Conservation (phyloP, 1,140 invertebrate species). For the Drosophila chauvacae region DNA sequence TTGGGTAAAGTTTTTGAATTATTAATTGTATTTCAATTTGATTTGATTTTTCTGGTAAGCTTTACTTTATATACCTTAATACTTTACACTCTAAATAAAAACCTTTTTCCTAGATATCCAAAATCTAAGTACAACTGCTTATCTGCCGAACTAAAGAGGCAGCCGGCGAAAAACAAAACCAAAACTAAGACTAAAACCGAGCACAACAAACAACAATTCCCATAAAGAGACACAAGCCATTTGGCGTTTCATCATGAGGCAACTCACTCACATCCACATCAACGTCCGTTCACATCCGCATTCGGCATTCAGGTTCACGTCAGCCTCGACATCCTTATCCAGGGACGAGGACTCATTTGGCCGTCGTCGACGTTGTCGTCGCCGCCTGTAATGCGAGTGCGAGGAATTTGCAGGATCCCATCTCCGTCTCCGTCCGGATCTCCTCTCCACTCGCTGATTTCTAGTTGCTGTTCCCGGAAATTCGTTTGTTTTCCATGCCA, state of each 20-base stretch:
- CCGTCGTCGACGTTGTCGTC: constrained; percentile 35
- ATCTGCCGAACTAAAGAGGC: constrained; percentile 68
- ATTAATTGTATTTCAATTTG: too few relatives aligned
- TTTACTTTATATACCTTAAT: not conserved
- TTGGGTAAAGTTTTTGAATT: too few relatives aligned
- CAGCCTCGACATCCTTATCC: constrained; percentile 25
- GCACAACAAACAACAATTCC: constrained; percentile 81
- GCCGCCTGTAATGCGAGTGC: constrained; percentile 70
- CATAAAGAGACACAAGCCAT: constrained; percentile 80
- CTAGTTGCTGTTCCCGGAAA: constrained; percentile 34
- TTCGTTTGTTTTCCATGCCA: constrained; percentile 62
- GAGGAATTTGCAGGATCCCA: constrained; percentile 40
- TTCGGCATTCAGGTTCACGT: not conserved
- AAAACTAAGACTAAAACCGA: constrained; percentile 60
- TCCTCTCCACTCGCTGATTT: constrained; percentile 41
- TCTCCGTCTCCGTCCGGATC: constrained; percentile 5
- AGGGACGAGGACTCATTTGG: constrained; percentile 60
- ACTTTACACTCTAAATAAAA: not conserved
- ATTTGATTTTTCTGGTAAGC: not conserved
- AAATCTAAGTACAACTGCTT: constrained; percentile 53
- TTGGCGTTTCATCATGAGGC: constrained; percentile 76
- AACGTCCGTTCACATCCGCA: constrained; percentile 15
- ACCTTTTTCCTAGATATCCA: constrained; percentile 4
- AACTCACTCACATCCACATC: constrained; percentile 42
- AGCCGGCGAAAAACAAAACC: constrained; percentile 52